Evolutionary conservation across 2,113 vertebrate genomes (phyloP).

Genomic region (Nerophis ophidion): DNA sequence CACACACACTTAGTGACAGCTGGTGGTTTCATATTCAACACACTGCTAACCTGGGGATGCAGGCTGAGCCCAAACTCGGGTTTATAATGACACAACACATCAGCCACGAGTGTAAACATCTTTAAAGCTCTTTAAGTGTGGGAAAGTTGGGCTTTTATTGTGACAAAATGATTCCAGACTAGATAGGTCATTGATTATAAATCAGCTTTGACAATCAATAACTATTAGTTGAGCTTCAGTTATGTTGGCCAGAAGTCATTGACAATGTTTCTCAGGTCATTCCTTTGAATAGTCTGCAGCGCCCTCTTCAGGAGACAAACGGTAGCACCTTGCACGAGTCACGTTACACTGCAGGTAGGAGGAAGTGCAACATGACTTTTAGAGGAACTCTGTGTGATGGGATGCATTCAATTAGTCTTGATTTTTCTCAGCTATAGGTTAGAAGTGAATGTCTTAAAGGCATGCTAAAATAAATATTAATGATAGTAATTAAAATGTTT

Average conservation of each 20-base stretch:
- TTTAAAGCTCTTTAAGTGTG: not conserved
- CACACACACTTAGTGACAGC: conserved; percentile 31
- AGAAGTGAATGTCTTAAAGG: too few relatives aligned
- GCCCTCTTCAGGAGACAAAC: conserved; percentile 52
- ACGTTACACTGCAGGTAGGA: too few relatives aligned
- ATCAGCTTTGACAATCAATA: not conserved
- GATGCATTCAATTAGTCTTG: too few relatives aligned
- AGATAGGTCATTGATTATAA: not conserved
- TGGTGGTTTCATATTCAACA: conserved; percentile 57
- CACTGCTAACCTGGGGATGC: conserved; percentile 42
- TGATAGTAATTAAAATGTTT: too few relatives aligned
- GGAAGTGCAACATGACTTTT: not conserved
- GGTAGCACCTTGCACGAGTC: not conserved
- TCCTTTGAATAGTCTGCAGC: conserved; percentile 53
- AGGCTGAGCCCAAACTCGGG: conserved; percentile 7
- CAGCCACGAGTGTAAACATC: not conserved
- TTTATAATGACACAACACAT: conserved; percentile 21
- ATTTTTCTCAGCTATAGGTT: too few relatives aligned
- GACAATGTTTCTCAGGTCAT: not conserved
- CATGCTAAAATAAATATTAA: too few relatives aligned
- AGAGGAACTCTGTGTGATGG: not conserved
- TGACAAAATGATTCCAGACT: too few relatives aligned
- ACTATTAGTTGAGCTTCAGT: not conserved
- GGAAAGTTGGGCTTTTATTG: not conserved
- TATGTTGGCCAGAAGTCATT: too few relatives aligned